A percentile compares a stretch with the other conserved stretches of the same genome.
phyloP scores from a whole-genome alignment of 2,888 invertebrate genomes.

The Pammene aurita region DNA sequence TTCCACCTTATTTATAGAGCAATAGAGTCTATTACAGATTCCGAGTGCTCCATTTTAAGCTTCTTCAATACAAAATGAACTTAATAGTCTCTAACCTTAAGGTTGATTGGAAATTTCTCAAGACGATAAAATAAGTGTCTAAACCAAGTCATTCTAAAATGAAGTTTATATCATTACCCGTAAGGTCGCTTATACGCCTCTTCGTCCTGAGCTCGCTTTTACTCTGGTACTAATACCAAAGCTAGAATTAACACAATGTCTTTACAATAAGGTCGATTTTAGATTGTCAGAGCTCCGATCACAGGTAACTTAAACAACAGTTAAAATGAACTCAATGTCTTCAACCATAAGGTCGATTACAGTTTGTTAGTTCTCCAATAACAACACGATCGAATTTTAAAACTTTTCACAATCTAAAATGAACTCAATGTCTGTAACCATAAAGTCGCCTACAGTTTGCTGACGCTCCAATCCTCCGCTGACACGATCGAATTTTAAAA shows the following conservation, averaged over 20 bases:
- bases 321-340: not conserved
- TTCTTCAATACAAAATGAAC: not conserved
- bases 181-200: slow-evolving; percentile 80
- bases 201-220: slow-evolving; percentile 89
- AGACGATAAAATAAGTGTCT: no score
- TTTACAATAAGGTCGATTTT: not conserved
- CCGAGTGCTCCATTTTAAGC: no score
- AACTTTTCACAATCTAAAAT: no score
- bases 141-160: not conserved
- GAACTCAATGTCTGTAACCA: not conserved
- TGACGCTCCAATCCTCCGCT: not conserved
- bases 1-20: not conserved
- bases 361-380: not conserved
- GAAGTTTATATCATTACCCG: not conserved
- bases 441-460: not conserved
- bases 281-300: not conserved
- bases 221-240: no score
- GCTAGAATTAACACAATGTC: no score
- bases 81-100: not conserved
- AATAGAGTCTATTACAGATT: no score
- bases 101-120: no score
- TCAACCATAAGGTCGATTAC: not conserved
- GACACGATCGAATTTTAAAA: no score
- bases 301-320: not conserved
- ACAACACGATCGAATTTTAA: no score